A percentile compares a stretch with the other conserved stretches of the same genome.
These are phyloP conservation scores for Rallus crepitans DNA, from an alignment of 2,797 vertebrate species.

Conservation along the genomic window DNA sequence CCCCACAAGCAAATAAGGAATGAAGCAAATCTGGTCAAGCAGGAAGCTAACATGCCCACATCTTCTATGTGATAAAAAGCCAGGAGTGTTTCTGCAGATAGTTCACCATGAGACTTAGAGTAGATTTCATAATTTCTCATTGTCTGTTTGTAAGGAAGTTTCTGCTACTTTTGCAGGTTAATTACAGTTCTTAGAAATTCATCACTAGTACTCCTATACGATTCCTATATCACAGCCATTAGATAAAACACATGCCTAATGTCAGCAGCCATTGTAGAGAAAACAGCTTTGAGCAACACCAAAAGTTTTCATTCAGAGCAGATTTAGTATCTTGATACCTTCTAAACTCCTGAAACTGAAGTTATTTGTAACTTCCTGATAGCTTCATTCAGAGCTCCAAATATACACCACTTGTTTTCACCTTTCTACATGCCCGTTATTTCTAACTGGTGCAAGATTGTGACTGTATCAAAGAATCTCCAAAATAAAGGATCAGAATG, in stretches of 20 bases:
- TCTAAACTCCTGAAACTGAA: neutral
- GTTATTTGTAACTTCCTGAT: neutral
- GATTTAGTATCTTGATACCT: neutral
- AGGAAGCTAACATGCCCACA: neutral
- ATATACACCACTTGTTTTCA: neutral
- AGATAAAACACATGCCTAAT: neutral
- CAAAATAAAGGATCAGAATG: neutral
- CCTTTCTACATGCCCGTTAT: neutral
- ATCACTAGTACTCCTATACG: neutral
- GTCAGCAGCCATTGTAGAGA: neutral
- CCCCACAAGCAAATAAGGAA: neutral
- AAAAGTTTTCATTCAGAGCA: neutral
- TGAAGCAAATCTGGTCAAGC: neutral
- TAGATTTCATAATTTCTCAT: neutral
- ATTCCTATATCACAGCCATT: neutral
- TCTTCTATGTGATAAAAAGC: neutral
- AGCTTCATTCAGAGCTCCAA: neutral
- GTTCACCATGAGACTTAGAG: neutral
- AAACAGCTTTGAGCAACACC: neutral
- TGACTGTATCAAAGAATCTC: neutral
- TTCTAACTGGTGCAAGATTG: neutral
- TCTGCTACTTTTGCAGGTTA: neutral
- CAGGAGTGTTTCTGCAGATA: neutral
- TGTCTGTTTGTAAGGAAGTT: neutral
- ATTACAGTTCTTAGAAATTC: neutral